Conservation (phyloP, 1,140 invertebrate species). For the Drosophila orena region DNA sequence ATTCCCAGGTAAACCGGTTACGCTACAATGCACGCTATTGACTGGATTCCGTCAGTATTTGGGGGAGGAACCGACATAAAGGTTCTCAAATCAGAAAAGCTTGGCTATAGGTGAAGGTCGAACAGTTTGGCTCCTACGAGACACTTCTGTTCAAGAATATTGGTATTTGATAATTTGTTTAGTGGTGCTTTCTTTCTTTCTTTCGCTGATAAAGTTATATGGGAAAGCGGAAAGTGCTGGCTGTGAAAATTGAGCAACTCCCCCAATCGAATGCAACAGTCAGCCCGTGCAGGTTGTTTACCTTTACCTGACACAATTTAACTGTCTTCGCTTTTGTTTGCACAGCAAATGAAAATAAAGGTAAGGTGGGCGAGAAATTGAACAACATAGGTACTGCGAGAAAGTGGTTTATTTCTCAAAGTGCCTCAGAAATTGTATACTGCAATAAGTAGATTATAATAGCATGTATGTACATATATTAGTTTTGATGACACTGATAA, state of each 20-base stretch:
- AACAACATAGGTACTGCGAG: not conserved
- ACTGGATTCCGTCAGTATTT: not conserved
- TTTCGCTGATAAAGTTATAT: constrained; percentile 19
- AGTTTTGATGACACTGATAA: no score
- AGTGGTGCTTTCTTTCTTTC: not conserved
- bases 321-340: constrained; percentile 32
- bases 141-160: no score
- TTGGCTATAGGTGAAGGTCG: not conserved
- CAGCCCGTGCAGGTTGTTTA: constrained; percentile 37
- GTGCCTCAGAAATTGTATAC: no score
- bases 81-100: not conserved
- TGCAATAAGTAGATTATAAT: no score
- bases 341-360: constrained; percentile 40
- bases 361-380: constrained; percentile 12
- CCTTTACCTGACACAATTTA: constrained; percentile 47
- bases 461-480: no score
- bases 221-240: constrained; percentile 12
- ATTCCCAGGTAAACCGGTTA: constrained; percentile 39
- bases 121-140: not conserved
- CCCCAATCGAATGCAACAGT: constrained; percentile 18
- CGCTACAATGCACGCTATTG: constrained; percentile 20
- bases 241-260: constrained; percentile 30
- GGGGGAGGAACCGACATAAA: not conserved
- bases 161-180: no score
- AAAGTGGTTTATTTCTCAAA: no score